These are phyloP conservation scores for Nephrotoma flavescens DNA, from an alignment of 2,888 invertebrate species.

Conservation along the genomic window DNA sequence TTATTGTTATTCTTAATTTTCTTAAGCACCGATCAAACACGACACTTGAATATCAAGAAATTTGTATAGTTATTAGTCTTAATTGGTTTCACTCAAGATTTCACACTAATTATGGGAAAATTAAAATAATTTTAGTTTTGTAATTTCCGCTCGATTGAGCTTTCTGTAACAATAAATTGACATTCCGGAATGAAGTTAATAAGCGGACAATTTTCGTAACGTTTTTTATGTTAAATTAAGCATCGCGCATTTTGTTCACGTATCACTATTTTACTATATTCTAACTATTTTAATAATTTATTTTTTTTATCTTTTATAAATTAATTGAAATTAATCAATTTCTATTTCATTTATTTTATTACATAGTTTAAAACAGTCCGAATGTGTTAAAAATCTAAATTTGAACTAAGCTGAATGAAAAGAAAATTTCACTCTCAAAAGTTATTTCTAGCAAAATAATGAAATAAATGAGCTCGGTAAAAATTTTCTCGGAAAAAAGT, in stretches of 20 bases:
- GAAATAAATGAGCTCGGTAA: not conserved
- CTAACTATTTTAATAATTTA: not conserved
- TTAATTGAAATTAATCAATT: not conserved
- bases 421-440: not conserved
- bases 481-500: not conserved
- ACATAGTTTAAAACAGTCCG: not conserved
- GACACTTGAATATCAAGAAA: not conserved
- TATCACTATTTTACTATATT: not conserved
- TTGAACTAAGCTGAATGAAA: not conserved
- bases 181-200: not conserved
- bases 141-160: not conserved
- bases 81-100: not conserved
- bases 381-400: conserved; percentile 1
- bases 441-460: not conserved
- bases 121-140: not conserved
- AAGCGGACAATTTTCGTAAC: not conserved
- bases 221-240: not conserved
- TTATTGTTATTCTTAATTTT: not conserved
- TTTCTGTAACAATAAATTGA: not conserved
- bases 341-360: not conserved
- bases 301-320: not conserved
- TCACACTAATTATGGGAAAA: not conserved
- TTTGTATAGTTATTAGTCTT: not conserved
- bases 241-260: not conserved
- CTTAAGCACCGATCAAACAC: not conserved